A percentile compares a stretch with the other conserved stretches of the same genome.
Evolutionary conservation across 2,797 vertebrate genomes (phyloP).

Genomic region (Poecilia gillii): DNA sequence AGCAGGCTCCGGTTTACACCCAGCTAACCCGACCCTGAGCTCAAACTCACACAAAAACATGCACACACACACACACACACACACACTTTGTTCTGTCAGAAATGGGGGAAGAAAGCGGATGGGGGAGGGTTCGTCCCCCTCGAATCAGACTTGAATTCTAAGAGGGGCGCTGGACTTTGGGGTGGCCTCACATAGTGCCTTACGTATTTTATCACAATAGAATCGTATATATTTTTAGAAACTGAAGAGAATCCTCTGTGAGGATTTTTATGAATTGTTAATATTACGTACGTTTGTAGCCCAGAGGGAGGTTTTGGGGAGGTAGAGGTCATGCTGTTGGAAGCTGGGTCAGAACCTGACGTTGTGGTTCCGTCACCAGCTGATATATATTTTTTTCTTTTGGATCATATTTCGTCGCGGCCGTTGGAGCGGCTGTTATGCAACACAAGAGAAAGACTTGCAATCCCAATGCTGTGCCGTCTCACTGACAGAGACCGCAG

Average conservation of each 20-base stretch:
- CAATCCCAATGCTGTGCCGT: slow-evolving; percentile 26
- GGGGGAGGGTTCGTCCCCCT: slow-evolving; percentile 49
- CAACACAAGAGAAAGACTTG: not conserved
- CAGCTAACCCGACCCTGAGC: slow-evolving; percentile 94
- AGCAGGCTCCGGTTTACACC: slow-evolving; percentile 96
- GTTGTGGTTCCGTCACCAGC: not conserved
- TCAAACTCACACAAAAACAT: slow-evolving; percentile 13
- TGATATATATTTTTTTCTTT: slow-evolving; percentile 15
- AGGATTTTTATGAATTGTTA: slow-evolving; percentile 95
- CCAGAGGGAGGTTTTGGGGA: slow-evolving; percentile 64
- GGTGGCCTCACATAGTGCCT: slow-evolving; percentile 83
- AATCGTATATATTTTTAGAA: slow-evolving; percentile 87
- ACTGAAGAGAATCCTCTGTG: slow-evolving; percentile 92
- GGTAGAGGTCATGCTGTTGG: slow-evolving; percentile 18
- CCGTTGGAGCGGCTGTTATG: not conserved
- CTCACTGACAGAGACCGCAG: slow-evolving; percentile 15
- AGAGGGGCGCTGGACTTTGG: slow-evolving; percentile 66
- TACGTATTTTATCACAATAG: slow-evolving; percentile 83
- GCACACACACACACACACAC: slow-evolving; percentile 21
- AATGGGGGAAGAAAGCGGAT: too few species aligned
- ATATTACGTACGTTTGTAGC: slow-evolving; percentile 90
- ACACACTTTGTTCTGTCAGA: slow-evolving; percentile 11
- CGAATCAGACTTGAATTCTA: slow-evolving; percentile 73
- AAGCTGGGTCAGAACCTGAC: not conserved
- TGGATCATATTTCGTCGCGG: not conserved